Conservation (phyloP, 2,113 vertebrate species). For the Sinocyclocheilus anshuiensis region DNA sequence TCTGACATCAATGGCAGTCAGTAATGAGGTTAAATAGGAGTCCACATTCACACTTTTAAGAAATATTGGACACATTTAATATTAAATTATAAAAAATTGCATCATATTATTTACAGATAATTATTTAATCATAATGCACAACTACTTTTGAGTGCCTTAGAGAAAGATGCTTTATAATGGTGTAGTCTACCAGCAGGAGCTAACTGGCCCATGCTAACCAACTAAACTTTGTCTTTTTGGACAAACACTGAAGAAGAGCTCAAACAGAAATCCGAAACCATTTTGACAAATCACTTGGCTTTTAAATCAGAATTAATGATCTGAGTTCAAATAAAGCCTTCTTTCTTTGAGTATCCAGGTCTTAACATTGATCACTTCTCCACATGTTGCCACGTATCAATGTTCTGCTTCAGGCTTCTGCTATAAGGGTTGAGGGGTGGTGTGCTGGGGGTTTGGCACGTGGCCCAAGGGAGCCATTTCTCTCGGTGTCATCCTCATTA, state of each 20-base stretch:
- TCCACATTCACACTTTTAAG: background rate
- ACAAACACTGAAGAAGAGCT: background rate
- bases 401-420: constrained; percentile 19
- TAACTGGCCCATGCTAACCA: background rate
- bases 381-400: background rate
- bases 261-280: background rate
- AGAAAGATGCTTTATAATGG: background rate
- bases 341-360: background rate
- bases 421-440: background rate
- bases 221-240: background rate
- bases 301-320: constrained; percentile 5
- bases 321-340: background rate
- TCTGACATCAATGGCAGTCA: background rate
- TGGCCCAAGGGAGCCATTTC: constrained; percentile 46
- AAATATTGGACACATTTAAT: background rate
- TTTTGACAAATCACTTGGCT: background rate
- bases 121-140: background rate
- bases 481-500: constrained; percentile 58
- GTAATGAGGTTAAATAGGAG: background rate
- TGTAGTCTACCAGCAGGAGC: background rate
- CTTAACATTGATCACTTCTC: constrained; percentile 8
- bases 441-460: background rate
- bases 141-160: background rate
- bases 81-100: background rate
- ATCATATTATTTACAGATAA: background rate